Base-by-base conservation (phyloP, 1,140 invertebrate genomes). In the Drosophila ohnishii region DNA sequence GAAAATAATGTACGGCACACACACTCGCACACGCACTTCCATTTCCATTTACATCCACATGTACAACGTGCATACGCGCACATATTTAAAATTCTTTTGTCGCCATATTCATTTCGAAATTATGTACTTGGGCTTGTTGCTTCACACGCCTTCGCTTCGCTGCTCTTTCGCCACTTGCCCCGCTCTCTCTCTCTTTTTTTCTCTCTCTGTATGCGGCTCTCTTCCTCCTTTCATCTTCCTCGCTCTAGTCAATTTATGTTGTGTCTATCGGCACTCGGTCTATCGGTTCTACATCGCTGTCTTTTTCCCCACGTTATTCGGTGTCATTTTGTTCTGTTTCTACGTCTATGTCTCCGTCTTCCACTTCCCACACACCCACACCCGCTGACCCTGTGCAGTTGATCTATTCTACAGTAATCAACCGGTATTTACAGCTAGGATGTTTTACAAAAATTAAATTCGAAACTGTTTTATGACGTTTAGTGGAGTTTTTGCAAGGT, bases 1-100 rank as follows among this genome's bases (percentile, higher is more conserved):
- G 35, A 65, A 61, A 76, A 79, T 76, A 61, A 65, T 79, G 65
- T 60, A 65, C 51, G 64, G 51, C 57, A 61, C 47, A 64, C 30
- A 51, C 48, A 47, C 10, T 8, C 22, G 39, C 30, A 13, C 19
- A 39, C 47, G 32, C 53, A 50, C 47, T 50, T 32, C 28, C 47
- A 50, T 51, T 45, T 45, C 25, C 34, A 63, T 57, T 34, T 40
- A 63, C 28, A 62, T 62, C 13, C 34, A 62, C 64, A 62, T 62
- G 67, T 69, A 69, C 58, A 63, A 48, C 48, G 47, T 34, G 34
- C 34, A 56, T 32, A 45, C 47, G 67, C 48, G 51, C 59, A 84
- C 82, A 84, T 85, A 84, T 85, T 86, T 85, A 70, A 85, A 86
- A 86, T 86, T 86, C 78, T 88, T 88, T 78, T 80, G 85, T 88